A percentile compares a stretch with the other conserved stretches of the same genome.
Evolutionary conservation across 2,797 vertebrate species (phyloP).

Genomic region (Linurgus olivaceus): DNA sequence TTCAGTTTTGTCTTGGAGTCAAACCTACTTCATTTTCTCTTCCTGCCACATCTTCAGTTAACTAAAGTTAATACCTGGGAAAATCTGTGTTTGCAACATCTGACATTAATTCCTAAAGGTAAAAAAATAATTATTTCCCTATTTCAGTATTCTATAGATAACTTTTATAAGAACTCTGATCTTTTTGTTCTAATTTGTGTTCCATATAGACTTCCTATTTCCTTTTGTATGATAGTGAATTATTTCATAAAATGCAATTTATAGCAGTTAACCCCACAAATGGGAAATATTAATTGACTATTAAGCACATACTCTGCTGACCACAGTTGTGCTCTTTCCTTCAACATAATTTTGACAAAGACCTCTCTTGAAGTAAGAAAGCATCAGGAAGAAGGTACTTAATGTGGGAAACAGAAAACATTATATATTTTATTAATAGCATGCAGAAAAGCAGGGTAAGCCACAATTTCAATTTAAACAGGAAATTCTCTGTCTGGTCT

Average conservation of each 20-base stretch:
- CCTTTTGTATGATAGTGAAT: not conserved
- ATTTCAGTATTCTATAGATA: not conserved
- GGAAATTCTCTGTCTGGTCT: not conserved
- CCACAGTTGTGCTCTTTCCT: not conserved
- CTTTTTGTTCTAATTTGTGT: not conserved
- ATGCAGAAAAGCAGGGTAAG: not conserved
- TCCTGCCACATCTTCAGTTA: not conserved
- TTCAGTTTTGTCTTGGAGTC: not conserved
- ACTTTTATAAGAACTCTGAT: not conserved
- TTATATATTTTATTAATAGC: not conserved
- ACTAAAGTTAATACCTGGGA: not conserved
- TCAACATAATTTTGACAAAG: not conserved
- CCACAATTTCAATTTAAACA: not conserved
- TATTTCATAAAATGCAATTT: not conserved
- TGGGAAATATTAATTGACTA: not conserved
- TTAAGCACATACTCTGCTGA: not conserved
- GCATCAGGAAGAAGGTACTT: not conserved
- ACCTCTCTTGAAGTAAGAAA: not conserved
- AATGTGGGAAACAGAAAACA: not conserved
- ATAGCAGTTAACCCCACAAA: not conserved
- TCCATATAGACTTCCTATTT: not conserved
- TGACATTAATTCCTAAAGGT: not conserved
- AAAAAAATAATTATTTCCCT: not conserved
- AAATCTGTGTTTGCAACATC: not conserved
- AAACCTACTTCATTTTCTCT: not conserved